These are phyloP conservation scores for Sylvietta virens DNA, from an alignment of 2,113 vertebrate species.

Conservation along the genomic window DNA sequence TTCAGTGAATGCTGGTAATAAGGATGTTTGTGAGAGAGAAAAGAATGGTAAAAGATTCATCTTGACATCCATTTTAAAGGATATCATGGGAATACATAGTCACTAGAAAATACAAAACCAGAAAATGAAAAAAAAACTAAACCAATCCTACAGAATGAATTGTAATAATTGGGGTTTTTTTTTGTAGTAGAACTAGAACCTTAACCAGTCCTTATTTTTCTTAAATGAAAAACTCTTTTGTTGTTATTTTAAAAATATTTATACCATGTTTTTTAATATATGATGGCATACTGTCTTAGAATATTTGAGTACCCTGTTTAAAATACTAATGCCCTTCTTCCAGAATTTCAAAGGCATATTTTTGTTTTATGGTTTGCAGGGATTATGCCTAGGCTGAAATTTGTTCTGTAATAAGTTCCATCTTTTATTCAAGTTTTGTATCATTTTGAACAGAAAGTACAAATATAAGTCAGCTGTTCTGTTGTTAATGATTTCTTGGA, in stretches of 20 bases:
- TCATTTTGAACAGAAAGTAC: not conserved
- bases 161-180: accelerated
- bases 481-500: not conserved
- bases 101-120: not conserved
- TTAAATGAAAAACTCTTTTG: not conserved
- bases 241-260: not conserved
- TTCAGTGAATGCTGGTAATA: not conserved
- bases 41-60: not conserved
- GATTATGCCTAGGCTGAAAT: not conserved
- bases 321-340: not conserved
- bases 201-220: not conserved
- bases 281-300: not conserved
- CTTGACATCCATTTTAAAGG: not conserved
- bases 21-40: not conserved
- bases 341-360: not conserved
- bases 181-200: not conserved
- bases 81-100: not conserved
- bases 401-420: not conserved
- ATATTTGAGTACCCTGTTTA: not conserved
- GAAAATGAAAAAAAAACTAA: accelerated
- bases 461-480: not conserved
- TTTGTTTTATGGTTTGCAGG: not conserved
- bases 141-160: not conserved
- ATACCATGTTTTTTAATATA: not conserved
- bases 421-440: not conserved